A percentile compares a stretch with the other conserved stretches of the same genome.
Evolutionary conservation across 2,888 invertebrate species (phyloP).

Genomic region (Alloplasta piceator): DNA sequence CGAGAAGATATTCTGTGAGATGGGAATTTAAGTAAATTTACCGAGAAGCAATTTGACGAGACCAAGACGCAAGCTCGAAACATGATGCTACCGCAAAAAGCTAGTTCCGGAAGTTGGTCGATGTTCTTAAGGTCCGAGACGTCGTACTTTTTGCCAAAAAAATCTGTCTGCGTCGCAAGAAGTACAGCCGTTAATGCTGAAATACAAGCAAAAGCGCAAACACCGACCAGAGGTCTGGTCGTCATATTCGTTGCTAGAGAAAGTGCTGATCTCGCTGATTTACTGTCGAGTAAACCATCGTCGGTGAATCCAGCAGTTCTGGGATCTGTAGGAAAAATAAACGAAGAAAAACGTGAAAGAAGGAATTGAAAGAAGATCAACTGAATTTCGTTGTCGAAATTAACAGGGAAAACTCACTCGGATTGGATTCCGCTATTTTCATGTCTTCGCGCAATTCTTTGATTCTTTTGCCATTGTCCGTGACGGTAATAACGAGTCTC

Average conservation of each 20-base stretch:
- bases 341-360: neutral
- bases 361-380: no score
- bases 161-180: slow-evolving; percentile 77
- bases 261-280: slow-evolving; percentile 76
- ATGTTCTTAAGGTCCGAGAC: slow-evolving; percentile 72
- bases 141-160: slow-evolving; percentile 77
- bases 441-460: slow-evolving; percentile 76
- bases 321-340: slow-evolving; percentile 70
- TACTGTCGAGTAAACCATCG: slow-evolving; percentile 74
- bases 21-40: slow-evolving; percentile 57
- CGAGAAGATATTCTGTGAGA: no score
- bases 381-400: slow-evolving; percentile 46
- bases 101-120: slow-evolving; percentile 71
- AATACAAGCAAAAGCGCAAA: slow-evolving; percentile 81
- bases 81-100: slow-evolving; percentile 79
- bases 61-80: slow-evolving; percentile 80
- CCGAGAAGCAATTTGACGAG: slow-evolving; percentile 82
- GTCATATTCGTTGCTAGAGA: slow-evolving; percentile 80
- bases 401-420: slow-evolving; percentile 72
- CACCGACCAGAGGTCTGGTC: slow-evolving; percentile 77
- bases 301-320: slow-evolving; percentile 82
- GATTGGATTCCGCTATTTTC: slow-evolving; percentile 77
- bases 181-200: slow-evolving; percentile 78
- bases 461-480: slow-evolving; percentile 76
- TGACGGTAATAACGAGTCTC: slow-evolving; percentile 77